Evolutionary conservation across 64 coral and sea anemone genomes (phyloP), one percentile per base, ranked within the genome.

Genomic region (Acropora yongei): DNA sequence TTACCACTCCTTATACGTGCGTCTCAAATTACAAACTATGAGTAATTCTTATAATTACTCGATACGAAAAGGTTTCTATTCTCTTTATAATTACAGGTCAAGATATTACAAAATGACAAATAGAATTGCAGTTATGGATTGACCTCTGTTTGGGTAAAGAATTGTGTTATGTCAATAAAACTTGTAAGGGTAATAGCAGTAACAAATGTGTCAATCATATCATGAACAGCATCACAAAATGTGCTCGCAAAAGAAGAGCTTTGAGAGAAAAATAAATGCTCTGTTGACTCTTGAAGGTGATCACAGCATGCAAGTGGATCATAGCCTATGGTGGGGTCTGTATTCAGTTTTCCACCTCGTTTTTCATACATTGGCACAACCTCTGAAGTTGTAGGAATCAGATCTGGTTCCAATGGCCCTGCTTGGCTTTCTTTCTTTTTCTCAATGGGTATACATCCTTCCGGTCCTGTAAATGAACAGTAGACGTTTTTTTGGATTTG

Each of bases 321-420:
- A 83, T 48, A 91, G 41, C 89, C 87, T 40, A 89, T 76, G 73
- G 45, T 68, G 5, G 87, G 72, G 68, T 89, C 75, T 19, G 45
- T 79, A 60, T 77, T 78, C 17, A 89, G 87, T 8, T 48, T 75
- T 76, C 87, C 87, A 78, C 74, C 87, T 60, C 87, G 57, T 79
- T 79, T 17, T 78, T 89, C 75, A 79, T 89, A 89, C 87, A 89
- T 89, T 68, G 11, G 76, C 6, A 89, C 57, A 67, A 66, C 51
- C 72, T 88, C 74, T 80, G 65, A 2, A 72, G 86, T 88, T 88
- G 86, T 57, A 19, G 86, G 86, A 75, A 88, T 58, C 50, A 49
- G 16, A 57, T 88, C 69, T 55, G 44, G 65, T 76, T 88, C 86
- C 46, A 88, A 14, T 46, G 44, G 66, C 19, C 57, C 68, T 17